phyloP scores from a whole-genome alignment of 2,797 vertebrate genomes.

The Echiichthys vipera region DNA sequence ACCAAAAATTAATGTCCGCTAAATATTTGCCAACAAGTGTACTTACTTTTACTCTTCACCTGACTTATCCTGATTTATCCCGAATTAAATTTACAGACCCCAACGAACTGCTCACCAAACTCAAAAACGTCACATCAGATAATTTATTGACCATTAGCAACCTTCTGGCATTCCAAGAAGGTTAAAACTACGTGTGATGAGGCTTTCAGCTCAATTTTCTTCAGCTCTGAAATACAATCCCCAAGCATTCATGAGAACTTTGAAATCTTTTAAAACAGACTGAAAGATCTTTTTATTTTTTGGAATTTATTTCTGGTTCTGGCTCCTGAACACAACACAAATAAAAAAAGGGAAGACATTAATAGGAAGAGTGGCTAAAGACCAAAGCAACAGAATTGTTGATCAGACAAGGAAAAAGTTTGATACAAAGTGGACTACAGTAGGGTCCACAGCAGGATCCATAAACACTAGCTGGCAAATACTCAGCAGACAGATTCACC shows the following conservation, averaged over 20 bases:
- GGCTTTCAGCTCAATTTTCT: neutral
- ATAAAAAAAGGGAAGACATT: neutral
- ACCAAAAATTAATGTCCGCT: too few relatives aligned
- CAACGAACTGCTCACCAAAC: too few relatives aligned
- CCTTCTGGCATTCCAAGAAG: too few relatives aligned
- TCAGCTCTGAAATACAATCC: neutral
- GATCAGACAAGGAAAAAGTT: constrained; percentile 43
- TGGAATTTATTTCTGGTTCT: neutral
- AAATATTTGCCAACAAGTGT: too few relatives aligned
- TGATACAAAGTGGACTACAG: constrained; percentile 47
- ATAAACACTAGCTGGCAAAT: constrained; percentile 66
- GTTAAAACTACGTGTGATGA: neutral
- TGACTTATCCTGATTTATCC: too few relatives aligned
- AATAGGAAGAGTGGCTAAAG: neutral
- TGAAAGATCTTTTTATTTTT: neutral
- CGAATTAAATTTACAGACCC: too few relatives aligned
- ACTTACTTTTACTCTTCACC: too few relatives aligned
- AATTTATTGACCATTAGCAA: too few relatives aligned
- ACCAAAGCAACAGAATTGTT: constrained; percentile 1
- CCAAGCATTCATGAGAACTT: neutral
- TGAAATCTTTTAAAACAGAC: neutral
- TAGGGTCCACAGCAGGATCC: constrained; percentile 60
- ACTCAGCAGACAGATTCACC: constrained; percentile 63
- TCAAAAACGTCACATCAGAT: too few relatives aligned
- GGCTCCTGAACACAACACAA: neutral